Conservation (phyloP, 2,113 vertebrate genomes). For the Lagenorhynchus albirostris region DNA sequence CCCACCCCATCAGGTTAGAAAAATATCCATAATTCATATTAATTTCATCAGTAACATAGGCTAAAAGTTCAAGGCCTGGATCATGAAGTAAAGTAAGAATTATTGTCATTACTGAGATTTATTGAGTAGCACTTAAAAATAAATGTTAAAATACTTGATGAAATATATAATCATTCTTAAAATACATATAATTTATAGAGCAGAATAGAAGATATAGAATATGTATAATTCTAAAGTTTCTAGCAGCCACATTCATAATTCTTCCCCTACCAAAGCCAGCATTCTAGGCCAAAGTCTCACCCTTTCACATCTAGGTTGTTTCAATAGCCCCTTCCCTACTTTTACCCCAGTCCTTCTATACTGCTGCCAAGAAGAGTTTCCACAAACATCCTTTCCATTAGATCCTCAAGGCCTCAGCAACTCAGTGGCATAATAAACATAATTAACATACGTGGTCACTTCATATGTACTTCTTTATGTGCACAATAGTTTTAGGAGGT, state of each 20-base stretch:
- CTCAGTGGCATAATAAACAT: background rate
- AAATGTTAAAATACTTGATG: background rate
- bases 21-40: slow-evolving; percentile 10
- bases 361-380: background rate
- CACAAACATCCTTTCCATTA: background rate
- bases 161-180: background rate
- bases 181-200: background rate
- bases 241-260: background rate
- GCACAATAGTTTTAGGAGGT: background rate
- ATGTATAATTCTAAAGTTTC: background rate
- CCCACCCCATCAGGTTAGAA: background rate
- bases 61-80: slow-evolving; percentile 35
- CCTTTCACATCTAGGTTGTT: background rate
- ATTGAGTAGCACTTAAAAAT: background rate
- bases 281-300: background rate
- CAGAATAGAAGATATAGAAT: background rate
- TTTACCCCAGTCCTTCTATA: background rate
- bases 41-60: slow-evolving; percentile 7
- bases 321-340: background rate
- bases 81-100: slow-evolving; percentile 12
- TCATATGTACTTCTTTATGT: background rate
- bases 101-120: background rate
- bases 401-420: background rate
- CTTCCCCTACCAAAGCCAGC: background rate
- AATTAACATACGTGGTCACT: background rate